Conservation (phyloP, 2,797 vertebrate genomes). For the Cryptoprocta ferox region DNA sequence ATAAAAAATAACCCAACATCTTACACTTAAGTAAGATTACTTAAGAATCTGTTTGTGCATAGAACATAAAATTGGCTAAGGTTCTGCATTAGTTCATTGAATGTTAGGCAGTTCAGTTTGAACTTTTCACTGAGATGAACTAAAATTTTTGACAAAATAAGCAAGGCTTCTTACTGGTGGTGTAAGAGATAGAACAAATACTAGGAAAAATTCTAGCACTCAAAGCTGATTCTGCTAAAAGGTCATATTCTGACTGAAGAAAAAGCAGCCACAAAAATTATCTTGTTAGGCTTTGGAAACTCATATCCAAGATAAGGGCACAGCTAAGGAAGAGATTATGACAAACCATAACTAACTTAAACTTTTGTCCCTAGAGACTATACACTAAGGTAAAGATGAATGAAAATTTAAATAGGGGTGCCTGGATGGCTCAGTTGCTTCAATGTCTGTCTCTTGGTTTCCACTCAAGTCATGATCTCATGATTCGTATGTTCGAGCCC, state of each 20-base stretch:
- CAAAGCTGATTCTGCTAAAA: neutral
- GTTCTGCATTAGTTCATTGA: neutral
- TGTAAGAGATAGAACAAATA: neutral
- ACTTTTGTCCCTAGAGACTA: neutral
- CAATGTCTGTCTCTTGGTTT: too few species aligned
- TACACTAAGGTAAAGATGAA: neutral
- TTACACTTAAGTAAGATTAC: neutral
- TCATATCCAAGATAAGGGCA: neutral
- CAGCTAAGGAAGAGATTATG: neutral
- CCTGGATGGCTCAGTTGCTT: too few species aligned
- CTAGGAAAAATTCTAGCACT: neutral
- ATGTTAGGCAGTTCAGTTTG: neutral
- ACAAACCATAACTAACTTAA: neutral
- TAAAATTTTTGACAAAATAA: neutral
- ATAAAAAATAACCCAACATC: neutral
- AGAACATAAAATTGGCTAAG: neutral
- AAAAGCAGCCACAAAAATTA: neutral
- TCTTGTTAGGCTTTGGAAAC: neutral
- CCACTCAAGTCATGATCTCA: too few species aligned
- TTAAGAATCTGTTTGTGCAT: neutral
- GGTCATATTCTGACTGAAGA: neutral
- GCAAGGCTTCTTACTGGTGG: neutral
- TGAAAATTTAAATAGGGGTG: neutral
- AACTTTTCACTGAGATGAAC: neutral
- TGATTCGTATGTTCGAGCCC: too few species aligned